Evolutionary conservation across 1,140 invertebrate species (phyloP), one percentile per base, ranked within the genome.

Genomic region (Ceratitis capitata): DNA sequence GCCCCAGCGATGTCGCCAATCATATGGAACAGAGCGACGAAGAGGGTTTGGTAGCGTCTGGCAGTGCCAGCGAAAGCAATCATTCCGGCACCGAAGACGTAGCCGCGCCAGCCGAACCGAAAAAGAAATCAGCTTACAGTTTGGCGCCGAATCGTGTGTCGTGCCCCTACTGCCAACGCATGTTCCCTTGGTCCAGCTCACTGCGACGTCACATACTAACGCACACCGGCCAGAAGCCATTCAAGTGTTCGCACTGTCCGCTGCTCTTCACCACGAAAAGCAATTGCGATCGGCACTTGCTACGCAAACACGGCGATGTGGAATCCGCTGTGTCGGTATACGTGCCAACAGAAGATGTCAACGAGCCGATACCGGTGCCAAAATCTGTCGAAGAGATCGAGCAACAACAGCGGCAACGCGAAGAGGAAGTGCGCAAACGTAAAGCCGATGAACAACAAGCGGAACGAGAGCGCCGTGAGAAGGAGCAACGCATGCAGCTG

Each of bases 111-210:
- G 88, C 4, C 90, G 49, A 92, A 92, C 88, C 87, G 83, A 94
- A 91, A 87, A 98, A 98, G 93, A 97, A 97, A 87, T 98, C 97
- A n/a, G 98, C 98, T 0, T 99, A 99, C 90, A 98, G 97, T 42
- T 94, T 98, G 88, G 98, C 98, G 0, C 98, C 98, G 1, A 98
- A 99, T 90, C 94, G 98, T 58, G 97, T 97, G 0, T 95, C 95
- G 12, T 99, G 98, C 90, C 97, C 97, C 0, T 98, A 97, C 88
- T 99, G 98, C 91, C 94, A 95, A 74, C 94, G 98, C 35, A 97
- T 97, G 88, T 99, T 99, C 90, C 98, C 98, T 0, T 99, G 98
- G 98, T 96, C 96, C 4, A 98, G 97, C 16, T 99, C 98, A 0
- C 93, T 99, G 14, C 94, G 97, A 3, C 94, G 98, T 3, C 98